phyloP scores from a whole-genome alignment of 2,797 vertebrate species.

The Rousettus madagascariensis region DNA sequence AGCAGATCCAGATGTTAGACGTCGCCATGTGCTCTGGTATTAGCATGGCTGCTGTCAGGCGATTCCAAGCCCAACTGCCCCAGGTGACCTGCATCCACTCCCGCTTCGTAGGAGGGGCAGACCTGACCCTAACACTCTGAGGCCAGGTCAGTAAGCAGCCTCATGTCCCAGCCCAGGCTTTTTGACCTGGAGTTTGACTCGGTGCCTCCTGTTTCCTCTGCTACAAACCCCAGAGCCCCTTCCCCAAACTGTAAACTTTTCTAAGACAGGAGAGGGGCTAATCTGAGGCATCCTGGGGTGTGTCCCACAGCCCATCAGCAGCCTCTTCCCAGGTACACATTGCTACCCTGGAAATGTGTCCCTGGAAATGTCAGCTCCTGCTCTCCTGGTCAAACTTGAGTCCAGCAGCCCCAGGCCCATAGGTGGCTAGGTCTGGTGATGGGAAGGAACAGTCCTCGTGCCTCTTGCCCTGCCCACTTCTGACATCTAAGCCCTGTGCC shows the following conservation, averaged over 20 bases:
- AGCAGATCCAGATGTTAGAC: conserved; percentile 87
- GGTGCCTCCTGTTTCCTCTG: background rate
- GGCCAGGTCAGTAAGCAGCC: conserved; percentile 37
- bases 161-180: background rate
- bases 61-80: conserved; percentile 87
- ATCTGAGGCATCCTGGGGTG: background rate
- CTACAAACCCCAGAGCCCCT: background rate
- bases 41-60: conserved; percentile 81
- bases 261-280: background rate
- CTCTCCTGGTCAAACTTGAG: background rate
- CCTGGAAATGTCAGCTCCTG: background rate
- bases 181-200: background rate
- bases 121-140: conserved; percentile 77
- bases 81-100: conserved; percentile 87
- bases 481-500: background rate
- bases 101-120: conserved; percentile 84
- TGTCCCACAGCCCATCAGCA: background rate
- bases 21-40: conserved; percentile 89
- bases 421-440: background rate
- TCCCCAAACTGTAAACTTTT: background rate
- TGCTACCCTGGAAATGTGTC: background rate
- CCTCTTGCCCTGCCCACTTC: background rate
- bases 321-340: background rate
- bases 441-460: background rate
- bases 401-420: background rate